Conservation (phyloP, 2,888 invertebrate genomes). For the Tribolium freemani region DNA sequence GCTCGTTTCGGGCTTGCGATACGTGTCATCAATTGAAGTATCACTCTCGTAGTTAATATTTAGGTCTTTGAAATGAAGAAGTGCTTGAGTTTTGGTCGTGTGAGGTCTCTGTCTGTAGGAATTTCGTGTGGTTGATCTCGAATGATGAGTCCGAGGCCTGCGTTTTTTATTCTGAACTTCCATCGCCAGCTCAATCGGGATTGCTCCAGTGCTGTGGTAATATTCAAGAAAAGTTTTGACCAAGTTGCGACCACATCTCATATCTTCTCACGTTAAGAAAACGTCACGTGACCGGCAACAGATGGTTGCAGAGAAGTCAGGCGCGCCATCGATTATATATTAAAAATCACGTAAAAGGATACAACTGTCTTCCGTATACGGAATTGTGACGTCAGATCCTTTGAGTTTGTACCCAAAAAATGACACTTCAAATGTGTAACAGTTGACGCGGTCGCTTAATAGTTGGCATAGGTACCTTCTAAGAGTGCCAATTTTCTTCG, state of each 20-base stretch:
- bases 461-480: conserved; percentile 84
- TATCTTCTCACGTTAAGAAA: conserved; percentile 71
- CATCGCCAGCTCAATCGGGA: conserved; percentile 69
- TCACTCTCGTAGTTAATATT: conserved; percentile 72
- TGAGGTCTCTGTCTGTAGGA: conserved; percentile 67
- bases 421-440: conserved; percentile 92
- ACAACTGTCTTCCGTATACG: conserved; percentile 97
- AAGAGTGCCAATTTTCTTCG: conserved; percentile 87
- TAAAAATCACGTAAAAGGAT: conserved; percentile 75
- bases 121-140: conserved; percentile 60
- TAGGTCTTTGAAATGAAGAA: conserved; percentile 71
- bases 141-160: conserved; percentile 51
- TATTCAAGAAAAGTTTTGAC: conserved; percentile 84
- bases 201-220: conserved; percentile 81
- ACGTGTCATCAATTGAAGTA: conserved; percentile 69
- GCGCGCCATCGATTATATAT: not conserved
- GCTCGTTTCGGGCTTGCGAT: conserved; percentile 57
- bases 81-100: conserved; percentile 70
- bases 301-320: conserved; percentile 4
- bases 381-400: conserved; percentile 78
- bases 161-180: conserved; percentile 64
- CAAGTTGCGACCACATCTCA: conserved; percentile 83
- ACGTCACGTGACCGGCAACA: not conserved
- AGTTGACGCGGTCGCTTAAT: conserved; percentile 84
- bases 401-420: conserved; percentile 88